Evolutionary conservation across 2,113 vertebrate genomes (phyloP), one percentile per base, ranked within the genome.

Genomic region (Hemibagrus wyckioides): DNA sequence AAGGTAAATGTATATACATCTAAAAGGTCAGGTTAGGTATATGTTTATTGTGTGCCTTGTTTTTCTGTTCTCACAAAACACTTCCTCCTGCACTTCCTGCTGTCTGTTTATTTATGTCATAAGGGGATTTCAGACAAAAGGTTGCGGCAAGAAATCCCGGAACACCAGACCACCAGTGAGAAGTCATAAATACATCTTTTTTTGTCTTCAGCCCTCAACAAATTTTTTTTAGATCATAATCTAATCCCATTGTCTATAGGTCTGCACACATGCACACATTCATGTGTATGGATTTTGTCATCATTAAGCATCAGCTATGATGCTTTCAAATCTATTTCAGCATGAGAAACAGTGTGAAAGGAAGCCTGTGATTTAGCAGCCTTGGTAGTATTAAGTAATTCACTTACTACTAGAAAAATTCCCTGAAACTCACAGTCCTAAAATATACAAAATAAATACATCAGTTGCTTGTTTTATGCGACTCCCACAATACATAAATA

Each of bases 111-210:
- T 80, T 36, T 84, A 73, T 56, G 33, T 1, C 6, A n/a, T 14
- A 84, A 14, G 82, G 83, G 83, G 83, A 75, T 84, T 84, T 84
- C 48, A 14, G 54, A 6, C 63, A 15, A 21, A 30, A 69, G 61
- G 2, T 8, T 69, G 48, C 15, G 69, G 30, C 15, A 56, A 56
- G 1, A 73, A 54, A 39, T 54, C 19, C 33, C 30, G 54, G 9
- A 57, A 57, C 52, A 80, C 30, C 79, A 80, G 79, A 57, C 79
- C 79, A 80, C 77, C 77, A 56, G 5, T 6, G 44, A 48, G 25
- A 13, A 28, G 21, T 11, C 19, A 71, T 17, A 5, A 6, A 71
- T 36, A 67, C 5, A 71, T 39, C 41, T 11, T 41, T 52, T 77
- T 52, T 13, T n/a, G 25, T 77, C 44, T 77, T 48, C 1, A 76